phyloP scores from a whole-genome alignment of 2,113 vertebrate species.

The Globicephala melas region DNA sequence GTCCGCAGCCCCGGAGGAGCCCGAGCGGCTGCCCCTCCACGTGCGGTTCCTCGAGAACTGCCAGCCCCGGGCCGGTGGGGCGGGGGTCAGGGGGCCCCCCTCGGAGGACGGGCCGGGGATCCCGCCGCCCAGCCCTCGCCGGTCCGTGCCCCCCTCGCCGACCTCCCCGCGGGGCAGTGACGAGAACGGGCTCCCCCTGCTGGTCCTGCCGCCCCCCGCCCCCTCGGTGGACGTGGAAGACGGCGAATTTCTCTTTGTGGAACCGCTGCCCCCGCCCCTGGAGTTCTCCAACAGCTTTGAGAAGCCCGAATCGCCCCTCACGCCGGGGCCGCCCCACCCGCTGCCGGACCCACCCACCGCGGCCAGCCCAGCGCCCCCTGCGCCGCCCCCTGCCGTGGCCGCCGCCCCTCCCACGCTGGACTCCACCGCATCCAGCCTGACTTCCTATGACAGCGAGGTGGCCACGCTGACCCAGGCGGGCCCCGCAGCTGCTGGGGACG shows the following conservation, averaged over 20 bases:
- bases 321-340: conserved; percentile 42
- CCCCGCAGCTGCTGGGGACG: conserved; percentile 83
- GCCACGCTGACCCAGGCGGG: conserved; percentile 91
- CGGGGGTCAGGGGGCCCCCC: conserved; percentile 76
- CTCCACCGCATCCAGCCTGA: conserved; percentile 93
- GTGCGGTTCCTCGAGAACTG: conserved; percentile 86
- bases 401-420: conserved; percentile 88
- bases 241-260: conserved; percentile 89
- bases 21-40: conserved; percentile 77
- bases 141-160: conserved; percentile 74
- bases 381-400: conserved; percentile 71
- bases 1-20: conserved; percentile 65
- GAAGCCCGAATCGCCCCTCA: conserved; percentile 80
- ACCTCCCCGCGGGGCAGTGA: conserved; percentile 74
- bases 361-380: conserved; percentile 63
- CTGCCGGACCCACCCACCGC: conserved; percentile 59
- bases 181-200: conserved; percentile 84
- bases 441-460: conserved; percentile 94
- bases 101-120: conserved; percentile 62
- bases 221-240: conserved; percentile 93
- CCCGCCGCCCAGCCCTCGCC: conserved; percentile 78
- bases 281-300: conserved; percentile 97
- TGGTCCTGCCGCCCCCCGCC: conserved; percentile 92
- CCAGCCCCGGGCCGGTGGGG: conserved; percentile 70
- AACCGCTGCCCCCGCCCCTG: conserved; percentile 91